Base-by-base conservation (phyloP, 1,140 invertebrate genomes). In the Sogatella furcifera region DNA sequence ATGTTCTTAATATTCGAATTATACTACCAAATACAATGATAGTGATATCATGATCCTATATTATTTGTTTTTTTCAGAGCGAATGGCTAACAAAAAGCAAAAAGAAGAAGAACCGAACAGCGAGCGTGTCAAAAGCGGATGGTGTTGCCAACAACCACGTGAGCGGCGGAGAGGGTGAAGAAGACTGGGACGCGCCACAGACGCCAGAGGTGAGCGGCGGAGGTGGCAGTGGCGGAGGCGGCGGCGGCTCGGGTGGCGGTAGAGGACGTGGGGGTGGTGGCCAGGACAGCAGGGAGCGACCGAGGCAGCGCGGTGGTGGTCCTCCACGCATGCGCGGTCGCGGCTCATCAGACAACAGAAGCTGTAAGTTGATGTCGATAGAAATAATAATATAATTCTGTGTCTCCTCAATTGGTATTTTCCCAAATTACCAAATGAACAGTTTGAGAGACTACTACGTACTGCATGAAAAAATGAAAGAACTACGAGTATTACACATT, bases 61-160 rank as follows among this genome's bases (percentile, higher is more conserved):
- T n/a, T n/a, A n/a, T 8, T 49, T 49, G 15, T 59, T 59, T 61
- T 68, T 68, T 66, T 24, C 72, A 87, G 84, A 82, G 80, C 68
- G 84, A 85, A 73, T 90, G 87, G 88, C 81, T 84, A 68, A 87
- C 83, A 55, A 83, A 81, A 19, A 77, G 88, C 22, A 92, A 92
- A 74, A 91, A 90, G 77, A 94, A 91, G 77, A 66, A 54, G 52
- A 65, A 60, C n/a, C 64, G 80, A 83, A 66, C 58, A 62, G 42
- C 58, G 21, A 57, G 58, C 17, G 38, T 68, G 41, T 55, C 52
- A 73, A 62, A 65, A 65, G 38, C 66, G 65, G 61, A 62, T 3
- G 63, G 15, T 28, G 41, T 24, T 21, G 60, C 46, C 19, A 64
- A 57, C 56, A 64, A 64, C 31, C 61, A 67, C 60, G 49, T 41